These are phyloP conservation scores for Clamator glandarius DNA, from an alignment of 2,797 vertebrate species.

Conservation along the genomic window DNA sequence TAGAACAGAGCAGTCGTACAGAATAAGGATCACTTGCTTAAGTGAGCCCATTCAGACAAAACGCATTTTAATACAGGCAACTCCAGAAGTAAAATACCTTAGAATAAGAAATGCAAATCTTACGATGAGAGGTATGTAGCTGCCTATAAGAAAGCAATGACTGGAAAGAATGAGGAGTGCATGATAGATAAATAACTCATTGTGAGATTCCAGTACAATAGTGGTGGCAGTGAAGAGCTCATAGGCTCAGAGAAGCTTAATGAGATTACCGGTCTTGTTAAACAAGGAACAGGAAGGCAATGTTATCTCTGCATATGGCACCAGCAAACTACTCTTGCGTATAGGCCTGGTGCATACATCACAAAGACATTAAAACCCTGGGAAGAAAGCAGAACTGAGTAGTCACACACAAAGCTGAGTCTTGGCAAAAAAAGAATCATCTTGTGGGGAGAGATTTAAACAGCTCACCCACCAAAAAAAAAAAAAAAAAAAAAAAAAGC, in stretches of 20 bases:
- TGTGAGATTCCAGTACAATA: conserved; percentile 18
- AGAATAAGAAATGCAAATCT: conserved; percentile 53
- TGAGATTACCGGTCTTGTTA: conserved; percentile 48
- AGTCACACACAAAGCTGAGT: background rate
- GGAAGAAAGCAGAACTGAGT: background rate
- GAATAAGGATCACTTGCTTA: conserved; percentile 44
- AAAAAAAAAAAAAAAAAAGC: too few relatives aligned
- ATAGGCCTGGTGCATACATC: background rate
- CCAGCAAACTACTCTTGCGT: background rate
- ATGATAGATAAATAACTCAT: conserved; percentile 35
- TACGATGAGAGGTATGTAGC: conserved; percentile 28
- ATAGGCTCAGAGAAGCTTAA: conserved; percentile 6
- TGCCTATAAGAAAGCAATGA: background rate
- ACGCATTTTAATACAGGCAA: conserved; percentile 22
- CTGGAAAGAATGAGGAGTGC: conserved; percentile 39
- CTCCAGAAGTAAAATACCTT: conserved; percentile 33
- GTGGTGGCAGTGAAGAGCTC: background rate
- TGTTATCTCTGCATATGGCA: background rate
- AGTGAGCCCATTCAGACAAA: conserved; percentile 52
- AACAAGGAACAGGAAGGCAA: conserved; percentile 21
- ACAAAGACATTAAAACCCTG: background rate
- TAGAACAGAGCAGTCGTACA: conserved; percentile 50
- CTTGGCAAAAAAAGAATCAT: background rate
- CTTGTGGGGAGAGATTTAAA: background rate
- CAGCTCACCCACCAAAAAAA: background rate